These are phyloP conservation scores for Panzeria rudis DNA, from an alignment of 2,888 invertebrate genomes.

Conservation along the genomic window DNA sequence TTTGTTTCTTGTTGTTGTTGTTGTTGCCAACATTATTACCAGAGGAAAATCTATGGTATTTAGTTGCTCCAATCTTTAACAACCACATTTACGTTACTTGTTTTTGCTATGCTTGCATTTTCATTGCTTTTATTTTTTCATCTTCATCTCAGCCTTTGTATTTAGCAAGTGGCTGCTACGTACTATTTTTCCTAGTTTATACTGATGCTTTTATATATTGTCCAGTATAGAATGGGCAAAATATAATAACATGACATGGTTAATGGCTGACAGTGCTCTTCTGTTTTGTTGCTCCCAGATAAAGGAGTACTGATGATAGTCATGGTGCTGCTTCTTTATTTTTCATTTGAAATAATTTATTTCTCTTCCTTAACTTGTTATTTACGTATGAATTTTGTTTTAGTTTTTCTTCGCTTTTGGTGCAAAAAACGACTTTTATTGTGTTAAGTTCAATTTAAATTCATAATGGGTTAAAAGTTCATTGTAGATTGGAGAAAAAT, in stretches of 20 bases:
- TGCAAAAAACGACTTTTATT: slow-evolving; percentile 16
- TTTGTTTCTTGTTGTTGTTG: slow-evolving; percentile 4
- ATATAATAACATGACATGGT: slow-evolving; percentile 74
- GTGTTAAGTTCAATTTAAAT: slow-evolving; percentile 19
- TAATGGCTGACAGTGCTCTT: slow-evolving; percentile 74
- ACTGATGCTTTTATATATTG: slow-evolving; percentile 53
- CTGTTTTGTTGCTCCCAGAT: slow-evolving; percentile 63
- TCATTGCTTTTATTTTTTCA: slow-evolving; percentile 56
- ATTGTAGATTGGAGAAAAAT: neutral
- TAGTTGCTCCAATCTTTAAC: slow-evolving; percentile 62
- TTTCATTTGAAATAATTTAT: slow-evolving; percentile 69
- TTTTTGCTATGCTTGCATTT: slow-evolving; percentile 67
- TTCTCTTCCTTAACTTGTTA: slow-evolving; percentile 58
- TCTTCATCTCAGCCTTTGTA: slow-evolving; percentile 33
- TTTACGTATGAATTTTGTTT: slow-evolving; percentile 42
- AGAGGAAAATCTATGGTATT: slow-evolving; percentile 63
- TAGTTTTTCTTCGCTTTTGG: neutral
- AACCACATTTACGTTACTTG: slow-evolving; percentile 68
- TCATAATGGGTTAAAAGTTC: slow-evolving; percentile 35
- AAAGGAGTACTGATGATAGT: slow-evolving; percentile 25
- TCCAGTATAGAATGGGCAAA: slow-evolving; percentile 61
- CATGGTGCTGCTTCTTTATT: slow-evolving; percentile 19
- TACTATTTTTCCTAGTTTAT: slow-evolving; percentile 27
- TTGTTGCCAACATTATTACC: slow-evolving; percentile 63
- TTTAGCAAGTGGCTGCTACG: slow-evolving; percentile 42